Conservation (phyloP, 2,113 vertebrate species). For the Herpetotheres cachinnans region DNA sequence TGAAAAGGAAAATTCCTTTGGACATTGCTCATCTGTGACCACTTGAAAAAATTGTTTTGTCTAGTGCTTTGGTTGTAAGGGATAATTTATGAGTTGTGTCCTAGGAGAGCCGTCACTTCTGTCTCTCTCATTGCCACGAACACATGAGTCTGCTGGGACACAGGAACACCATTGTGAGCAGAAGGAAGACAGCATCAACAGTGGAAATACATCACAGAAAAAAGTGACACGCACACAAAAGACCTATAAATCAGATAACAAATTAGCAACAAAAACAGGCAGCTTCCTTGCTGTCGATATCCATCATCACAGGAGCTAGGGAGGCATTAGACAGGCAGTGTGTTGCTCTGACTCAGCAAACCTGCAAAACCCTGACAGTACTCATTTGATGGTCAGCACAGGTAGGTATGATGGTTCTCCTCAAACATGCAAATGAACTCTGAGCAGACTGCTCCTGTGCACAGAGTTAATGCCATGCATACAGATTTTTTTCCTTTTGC, state of each 20-base stretch:
- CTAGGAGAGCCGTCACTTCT: conserved; percentile 3
- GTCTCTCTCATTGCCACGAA: conserved; percentile 22
- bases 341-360: conserved; percentile 41
- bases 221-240: conserved; percentile 29
- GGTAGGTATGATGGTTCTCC: neutral
- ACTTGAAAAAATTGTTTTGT: conserved; percentile 1
- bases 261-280: conserved; percentile 8
- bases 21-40: conserved; percentile 17
- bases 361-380: neutral
- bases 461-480: neutral
- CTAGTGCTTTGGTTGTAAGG: conserved; percentile 1
- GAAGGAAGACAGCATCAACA: conserved; percentile 39
- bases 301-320: conserved; percentile 27
- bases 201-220: conserved; percentile 42
- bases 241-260: conserved; percentile 59
- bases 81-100: conserved; percentile 48
- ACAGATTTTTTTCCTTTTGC: neutral
- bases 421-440: neutral
- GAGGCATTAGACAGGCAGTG: conserved; percentile 47
- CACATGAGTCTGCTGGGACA: conserved; percentile 40
- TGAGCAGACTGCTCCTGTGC: neutral
- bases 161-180: conserved; percentile 22
- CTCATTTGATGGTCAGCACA: neutral
- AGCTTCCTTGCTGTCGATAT: conserved; percentile 35
- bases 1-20: conserved; percentile 17